Conservation (phyloP, 2,113 vertebrate species). For the Alouatta palliata region DNA sequence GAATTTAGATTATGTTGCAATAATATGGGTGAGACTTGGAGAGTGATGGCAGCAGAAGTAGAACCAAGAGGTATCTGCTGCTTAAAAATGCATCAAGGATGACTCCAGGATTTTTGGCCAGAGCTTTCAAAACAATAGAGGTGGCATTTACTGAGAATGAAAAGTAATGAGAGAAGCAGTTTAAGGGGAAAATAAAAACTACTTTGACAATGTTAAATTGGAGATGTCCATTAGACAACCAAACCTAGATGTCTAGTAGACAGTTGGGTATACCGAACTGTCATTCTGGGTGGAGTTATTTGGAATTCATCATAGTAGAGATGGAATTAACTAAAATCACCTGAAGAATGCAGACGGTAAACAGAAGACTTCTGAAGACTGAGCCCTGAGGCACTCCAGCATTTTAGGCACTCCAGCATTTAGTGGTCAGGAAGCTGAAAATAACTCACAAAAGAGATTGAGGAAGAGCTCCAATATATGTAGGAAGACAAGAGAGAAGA, state of each 20-base stretch:
- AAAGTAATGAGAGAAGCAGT: not conserved
- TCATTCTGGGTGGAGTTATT: not conserved
- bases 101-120: not conserved
- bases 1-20: not conserved
- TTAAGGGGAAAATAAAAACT: not conserved
- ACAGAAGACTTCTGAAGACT: not conserved
- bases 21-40: not conserved
- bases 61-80: not conserved
- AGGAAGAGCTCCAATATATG: not conserved
- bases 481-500: not conserved
- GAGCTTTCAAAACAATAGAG: not conserved
- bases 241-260: not conserved
- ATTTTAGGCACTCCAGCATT: not conserved
- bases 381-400: not conserved
- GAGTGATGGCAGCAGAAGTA: not conserved
- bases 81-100: not conserved
- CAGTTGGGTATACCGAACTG: not conserved
- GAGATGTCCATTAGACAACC: not conserved
- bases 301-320: not conserved
- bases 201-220: conserved; percentile 24
- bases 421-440: not conserved
- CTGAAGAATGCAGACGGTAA: not conserved
- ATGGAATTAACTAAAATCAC: not conserved
- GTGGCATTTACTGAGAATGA: not conserved
- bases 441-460: not conserved